phyloP scores from a whole-genome alignment of 2,888 invertebrate species.

The Heliconius hortense region DNA sequence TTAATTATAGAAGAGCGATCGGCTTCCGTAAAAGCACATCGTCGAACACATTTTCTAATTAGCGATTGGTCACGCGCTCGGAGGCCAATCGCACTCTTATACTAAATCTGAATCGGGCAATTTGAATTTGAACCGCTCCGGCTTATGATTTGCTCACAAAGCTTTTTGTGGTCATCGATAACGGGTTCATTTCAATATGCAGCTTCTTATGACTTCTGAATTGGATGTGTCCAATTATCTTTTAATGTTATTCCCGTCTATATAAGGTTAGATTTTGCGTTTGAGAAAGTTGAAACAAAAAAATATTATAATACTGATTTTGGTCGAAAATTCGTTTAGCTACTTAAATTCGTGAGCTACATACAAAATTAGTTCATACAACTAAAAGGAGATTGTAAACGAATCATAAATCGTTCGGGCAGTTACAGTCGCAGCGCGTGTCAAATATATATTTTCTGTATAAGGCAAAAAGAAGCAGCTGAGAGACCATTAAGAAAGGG shows the following conservation, averaged over 20 bases:
- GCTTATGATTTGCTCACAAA: slow-evolving; percentile 51
- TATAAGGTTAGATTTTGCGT: slow-evolving; percentile 31
- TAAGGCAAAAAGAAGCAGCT: slow-evolving; percentile 44
- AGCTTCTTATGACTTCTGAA: slow-evolving; percentile 44
- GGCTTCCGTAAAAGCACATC: slow-evolving; percentile 75
- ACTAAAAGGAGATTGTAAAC: slow-evolving; percentile 24
- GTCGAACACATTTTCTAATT: slow-evolving; percentile 77
- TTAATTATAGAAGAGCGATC: slow-evolving; percentile 75
- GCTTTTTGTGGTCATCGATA: slow-evolving; percentile 49
- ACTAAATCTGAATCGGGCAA: slow-evolving; percentile 72
- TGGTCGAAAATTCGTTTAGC: slow-evolving; percentile 24
- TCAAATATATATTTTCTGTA: slow-evolving; percentile 38
- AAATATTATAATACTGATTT: slow-evolving; percentile 21
- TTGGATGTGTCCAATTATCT: slow-evolving; percentile 47
- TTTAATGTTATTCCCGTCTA: slow-evolving; percentile 40
- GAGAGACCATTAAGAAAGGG: slow-evolving; percentile 43
- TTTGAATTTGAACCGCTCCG: slow-evolving; percentile 78
- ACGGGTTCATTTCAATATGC: slow-evolving; percentile 46
- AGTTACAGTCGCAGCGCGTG: slow-evolving; percentile 29
- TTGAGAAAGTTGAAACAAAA: slow-evolving; percentile 17
- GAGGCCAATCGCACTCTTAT: slow-evolving; percentile 64
- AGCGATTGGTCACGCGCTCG: slow-evolving; percentile 80
- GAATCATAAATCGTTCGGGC: slow-evolving; percentile 33
- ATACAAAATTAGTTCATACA: slow-evolving; percentile 25
- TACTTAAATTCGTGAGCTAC: slow-evolving; percentile 23